Conservation (phyloP, 2,797 vertebrate species). For the Galagoides demidoff region DNA sequence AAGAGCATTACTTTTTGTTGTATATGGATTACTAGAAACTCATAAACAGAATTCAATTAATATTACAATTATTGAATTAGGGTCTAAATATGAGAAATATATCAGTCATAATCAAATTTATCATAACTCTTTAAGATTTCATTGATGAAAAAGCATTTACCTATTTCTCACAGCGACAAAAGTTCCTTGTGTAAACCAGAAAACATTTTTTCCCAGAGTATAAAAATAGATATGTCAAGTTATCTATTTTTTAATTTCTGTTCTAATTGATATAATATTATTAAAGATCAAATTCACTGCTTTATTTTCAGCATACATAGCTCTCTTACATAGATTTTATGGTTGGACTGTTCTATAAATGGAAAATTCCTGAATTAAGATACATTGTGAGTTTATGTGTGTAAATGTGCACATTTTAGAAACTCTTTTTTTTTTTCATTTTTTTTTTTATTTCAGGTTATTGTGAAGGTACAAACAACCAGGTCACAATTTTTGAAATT, state of each 20-base stretch:
- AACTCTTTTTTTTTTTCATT: not conserved
- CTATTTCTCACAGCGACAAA: not conserved
- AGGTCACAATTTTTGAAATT: too few relatives aligned
- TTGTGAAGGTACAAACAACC: too few relatives aligned
- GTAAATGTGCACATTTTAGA: not conserved
- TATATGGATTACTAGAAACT: not conserved
- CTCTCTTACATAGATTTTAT: not conserved
- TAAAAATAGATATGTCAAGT: not conserved
- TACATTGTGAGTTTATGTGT: not conserved
- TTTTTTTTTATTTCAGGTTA: too few relatives aligned
- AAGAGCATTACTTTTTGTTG: not conserved
- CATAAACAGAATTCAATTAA: conserved; percentile 13
- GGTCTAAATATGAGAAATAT: conserved; percentile 5
- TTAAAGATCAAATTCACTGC: not conserved
- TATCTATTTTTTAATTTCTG: not conserved
- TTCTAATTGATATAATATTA: not conserved
- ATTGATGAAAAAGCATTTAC: not conserved
- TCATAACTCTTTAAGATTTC: not conserved
- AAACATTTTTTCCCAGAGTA: not conserved
- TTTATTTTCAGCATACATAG: conserved; percentile 6
- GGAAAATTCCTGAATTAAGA: not conserved
- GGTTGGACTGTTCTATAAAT: not conserved
- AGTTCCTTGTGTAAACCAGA: not conserved
- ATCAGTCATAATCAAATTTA: not conserved
- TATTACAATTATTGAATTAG: conserved; percentile 38